Percentiles rank a stretch among this genome's conserved stretches.
phyloP scores from a whole-genome alignment of 2,888 invertebrate species.

The Poecilobothrus nobilitatus region DNA sequence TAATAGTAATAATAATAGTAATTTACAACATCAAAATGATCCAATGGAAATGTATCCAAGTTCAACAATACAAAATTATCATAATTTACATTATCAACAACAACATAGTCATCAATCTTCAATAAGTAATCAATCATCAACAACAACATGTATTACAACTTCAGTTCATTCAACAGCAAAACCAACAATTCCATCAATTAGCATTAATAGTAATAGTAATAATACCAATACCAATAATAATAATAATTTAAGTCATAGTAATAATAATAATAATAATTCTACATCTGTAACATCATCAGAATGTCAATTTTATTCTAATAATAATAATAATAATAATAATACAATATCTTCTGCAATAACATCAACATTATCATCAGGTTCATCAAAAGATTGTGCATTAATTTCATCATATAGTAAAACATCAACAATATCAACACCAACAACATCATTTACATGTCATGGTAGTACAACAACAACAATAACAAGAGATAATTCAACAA shows the following conservation, averaged over 20 bases:
- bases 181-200: conserved; percentile 15
- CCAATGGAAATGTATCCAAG: conserved; percentile 12
- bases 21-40: conserved; percentile 16
- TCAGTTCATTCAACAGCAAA: conserved; percentile 5
- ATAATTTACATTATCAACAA: conserved; percentile 15
- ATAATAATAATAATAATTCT: conserved; percentile 21
- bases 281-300: conserved; percentile 14
- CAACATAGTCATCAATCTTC: conserved; percentile 14
- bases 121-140: not conserved
- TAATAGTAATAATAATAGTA: conserved; percentile 14
- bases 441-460: not conserved
- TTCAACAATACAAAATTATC: conserved; percentile 10
- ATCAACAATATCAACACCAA: conserved; percentile 14
- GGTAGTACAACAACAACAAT: not conserved
- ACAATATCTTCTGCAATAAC: conserved; percentile 14
- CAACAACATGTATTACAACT: not conserved
- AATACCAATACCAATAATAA: conserved; percentile 13
- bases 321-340: conserved; percentile 13
- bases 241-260: conserved; percentile 10
- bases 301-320: conserved; percentile 13
- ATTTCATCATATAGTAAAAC: conserved; percentile 4
- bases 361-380: not conserved
- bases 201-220: conserved; percentile 17
- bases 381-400: not conserved
- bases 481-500: not conserved